Evolutionary conservation across 2,113 vertebrate species (phyloP).

Genomic region (Mastomys coucha): DNA sequence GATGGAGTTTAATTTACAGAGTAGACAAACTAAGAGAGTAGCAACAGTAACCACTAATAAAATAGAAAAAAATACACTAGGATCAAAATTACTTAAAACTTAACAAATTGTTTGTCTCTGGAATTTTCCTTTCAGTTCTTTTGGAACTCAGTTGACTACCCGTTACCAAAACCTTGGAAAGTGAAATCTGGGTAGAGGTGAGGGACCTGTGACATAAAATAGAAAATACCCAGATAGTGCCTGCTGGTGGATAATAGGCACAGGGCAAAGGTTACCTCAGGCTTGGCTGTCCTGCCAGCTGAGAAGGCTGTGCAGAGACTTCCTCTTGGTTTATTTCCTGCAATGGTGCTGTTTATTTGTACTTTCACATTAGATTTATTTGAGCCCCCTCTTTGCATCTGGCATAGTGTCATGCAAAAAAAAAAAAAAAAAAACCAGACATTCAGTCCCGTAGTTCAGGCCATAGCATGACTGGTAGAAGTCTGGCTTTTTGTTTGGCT

Average conservation of each 20-base stretch:
- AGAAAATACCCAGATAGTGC: background rate
- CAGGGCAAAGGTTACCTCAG: no score
- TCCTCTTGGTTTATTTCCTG: background rate
- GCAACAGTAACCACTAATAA: background rate
- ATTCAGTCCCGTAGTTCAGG: background rate
- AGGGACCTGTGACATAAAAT: background rate
- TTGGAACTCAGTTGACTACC: background rate
- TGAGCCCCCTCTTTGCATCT: background rate
- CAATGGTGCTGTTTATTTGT: background rate
- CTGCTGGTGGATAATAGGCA: background rate
- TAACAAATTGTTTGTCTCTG: background rate
- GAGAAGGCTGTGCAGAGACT: background rate
- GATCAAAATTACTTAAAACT: background rate
- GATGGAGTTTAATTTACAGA: background rate
- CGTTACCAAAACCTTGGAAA: background rate
- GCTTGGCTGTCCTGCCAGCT: accelerated
- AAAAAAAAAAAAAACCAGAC: background rate
- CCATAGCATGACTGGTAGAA: background rate
- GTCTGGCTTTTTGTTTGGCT: background rate
- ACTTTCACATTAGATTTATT: background rate
- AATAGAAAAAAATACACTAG: background rate
- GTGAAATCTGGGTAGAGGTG: background rate
- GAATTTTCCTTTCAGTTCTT: background rate
- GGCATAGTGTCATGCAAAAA: background rate
- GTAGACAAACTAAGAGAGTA: background rate